Conservation (phyloP, 2,113 vertebrate genomes). For the Colossoma macropomum region DNA sequence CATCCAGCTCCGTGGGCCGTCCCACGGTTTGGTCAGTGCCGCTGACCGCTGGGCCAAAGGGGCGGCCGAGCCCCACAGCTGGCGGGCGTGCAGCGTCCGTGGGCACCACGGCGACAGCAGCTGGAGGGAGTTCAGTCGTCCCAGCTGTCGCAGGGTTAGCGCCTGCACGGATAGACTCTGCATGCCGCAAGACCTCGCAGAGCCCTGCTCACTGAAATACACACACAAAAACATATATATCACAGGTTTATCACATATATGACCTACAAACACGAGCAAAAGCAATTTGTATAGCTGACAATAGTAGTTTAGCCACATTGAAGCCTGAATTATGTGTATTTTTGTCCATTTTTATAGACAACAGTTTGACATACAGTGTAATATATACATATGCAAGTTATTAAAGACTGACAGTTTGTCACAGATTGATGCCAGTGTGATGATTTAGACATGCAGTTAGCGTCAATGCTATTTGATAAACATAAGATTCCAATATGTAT, state of each 20-base stretch:
- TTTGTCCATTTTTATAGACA: too few relatives aligned
- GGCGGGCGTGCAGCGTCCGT: slow-evolving; percentile 70
- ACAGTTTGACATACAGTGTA: too few relatives aligned
- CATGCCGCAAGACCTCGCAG: slow-evolving; percentile 56
- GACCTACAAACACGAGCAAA: too few relatives aligned
- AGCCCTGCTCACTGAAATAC: neutral
- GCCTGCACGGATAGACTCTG: slow-evolving; percentile 72
- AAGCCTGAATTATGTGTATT: too few relatives aligned
- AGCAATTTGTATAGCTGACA: too few relatives aligned
- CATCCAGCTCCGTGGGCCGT: slow-evolving; percentile 63
- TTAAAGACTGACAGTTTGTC: too few relatives aligned
- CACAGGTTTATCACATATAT: neutral
- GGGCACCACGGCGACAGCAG: slow-evolving; percentile 70
- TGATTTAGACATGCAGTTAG: too few relatives aligned
- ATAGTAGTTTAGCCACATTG: too few relatives aligned
- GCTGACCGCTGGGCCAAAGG: slow-evolving; percentile 56
- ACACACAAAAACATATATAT: neutral
- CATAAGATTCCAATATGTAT: too few relatives aligned
- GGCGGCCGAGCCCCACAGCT: slow-evolving; percentile 67
- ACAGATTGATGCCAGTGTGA: too few relatives aligned
- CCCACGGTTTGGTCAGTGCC: slow-evolving; percentile 51
- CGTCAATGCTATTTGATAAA: too few relatives aligned
- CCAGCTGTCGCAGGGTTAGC: slow-evolving; percentile 73
- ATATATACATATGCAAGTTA: too few relatives aligned
- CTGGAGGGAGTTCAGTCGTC: slow-evolving; percentile 64